Evolutionary conservation across 2,888 invertebrate genomes (phyloP).

Genomic region (Iphiclides podalirius): DNA sequence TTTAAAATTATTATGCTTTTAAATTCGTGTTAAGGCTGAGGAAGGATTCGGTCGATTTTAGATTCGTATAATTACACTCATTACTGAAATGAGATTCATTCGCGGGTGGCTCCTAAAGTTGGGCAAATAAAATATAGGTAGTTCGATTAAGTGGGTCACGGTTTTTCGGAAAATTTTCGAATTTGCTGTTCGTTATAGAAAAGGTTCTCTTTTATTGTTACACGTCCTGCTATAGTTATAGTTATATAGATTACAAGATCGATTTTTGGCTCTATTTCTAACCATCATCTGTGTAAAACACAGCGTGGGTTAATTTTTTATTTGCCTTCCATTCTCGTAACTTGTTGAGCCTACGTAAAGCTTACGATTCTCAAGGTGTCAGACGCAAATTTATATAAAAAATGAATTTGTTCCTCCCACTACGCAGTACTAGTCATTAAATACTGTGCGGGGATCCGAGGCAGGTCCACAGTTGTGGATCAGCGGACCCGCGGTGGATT

Average conservation of each 20-base stretch:
- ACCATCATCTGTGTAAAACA: too few species aligned
- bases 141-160: slow-evolving; percentile 20
- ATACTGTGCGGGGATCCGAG: too few species aligned
- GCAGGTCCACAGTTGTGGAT: too few species aligned
- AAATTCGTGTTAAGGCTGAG: neutral
- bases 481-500: too few species aligned
- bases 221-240: too few species aligned
- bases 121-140: slow-evolving; percentile 23
- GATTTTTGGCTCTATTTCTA: too few species aligned
- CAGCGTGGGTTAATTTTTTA: neutral
- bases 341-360: neutral
- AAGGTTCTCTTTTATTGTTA: too few species aligned
- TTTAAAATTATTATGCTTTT: neutral
- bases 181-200: neutral
- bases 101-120: slow-evolving; percentile 22
- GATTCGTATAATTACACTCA: slow-evolving; percentile 11
- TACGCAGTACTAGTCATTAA: too few species aligned
- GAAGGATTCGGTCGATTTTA: neutral
- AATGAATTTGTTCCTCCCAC: too few species aligned
- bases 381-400: too few species aligned
- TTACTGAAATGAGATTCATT: slow-evolving; percentile 24
- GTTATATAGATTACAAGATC: too few species aligned
- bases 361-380: neutral
- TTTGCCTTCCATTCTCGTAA: neutral
- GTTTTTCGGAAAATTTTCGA: slow-evolving; percentile 1